Evolutionary conservation across 2,113 vertebrate species (phyloP), one percentile per base, ranked within the genome.

Genomic region (Stercorarius parasiticus): DNA sequence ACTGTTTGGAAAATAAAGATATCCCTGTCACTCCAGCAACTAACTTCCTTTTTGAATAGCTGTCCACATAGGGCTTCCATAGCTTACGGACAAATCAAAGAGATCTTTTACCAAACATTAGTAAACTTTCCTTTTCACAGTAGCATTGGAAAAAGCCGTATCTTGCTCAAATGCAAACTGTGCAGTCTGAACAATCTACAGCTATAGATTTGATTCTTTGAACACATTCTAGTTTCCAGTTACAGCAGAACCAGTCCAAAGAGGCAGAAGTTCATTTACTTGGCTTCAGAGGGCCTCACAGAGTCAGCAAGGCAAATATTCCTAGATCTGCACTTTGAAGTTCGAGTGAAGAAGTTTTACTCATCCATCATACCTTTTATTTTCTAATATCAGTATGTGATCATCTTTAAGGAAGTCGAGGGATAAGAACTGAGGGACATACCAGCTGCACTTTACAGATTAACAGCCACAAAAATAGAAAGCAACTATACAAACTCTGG

Each of bases 401-500:
- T 65, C 79, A 87, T 38, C 66, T 92, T 90, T 45, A 62, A 34
- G 78, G 72, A 92, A 77, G 18, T 12, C 15, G 38, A 76, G 27
- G 78, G 81, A 15, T 34, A 82, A 89, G 50, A 93, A 91, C 13
- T 50, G 36, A 71, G 86, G 93, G 80, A 89, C 29, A 49, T 59
- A 91, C 49, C 65, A 94, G 47, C 61, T 89, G 94, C 92, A 94
- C 92, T 95, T 96, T 72, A 97, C 94, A 88, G 89, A 88, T 92
- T 55, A 94, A 94, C 96, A 92, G 93, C 90, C 95, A 98, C 91
- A 94, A 93, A 95, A 94, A 86, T 38, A 95, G 72, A 86, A 96
- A 94, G 95, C 95, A 72, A 93, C 95, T 91, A 71, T 83, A 95
- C 87, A 77, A 73, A 56, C 74, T 85, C 71, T 18, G 59, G 64